phyloP scores from a whole-genome alignment of 2,888 invertebrate species.

The Leucophenga maculata region DNA sequence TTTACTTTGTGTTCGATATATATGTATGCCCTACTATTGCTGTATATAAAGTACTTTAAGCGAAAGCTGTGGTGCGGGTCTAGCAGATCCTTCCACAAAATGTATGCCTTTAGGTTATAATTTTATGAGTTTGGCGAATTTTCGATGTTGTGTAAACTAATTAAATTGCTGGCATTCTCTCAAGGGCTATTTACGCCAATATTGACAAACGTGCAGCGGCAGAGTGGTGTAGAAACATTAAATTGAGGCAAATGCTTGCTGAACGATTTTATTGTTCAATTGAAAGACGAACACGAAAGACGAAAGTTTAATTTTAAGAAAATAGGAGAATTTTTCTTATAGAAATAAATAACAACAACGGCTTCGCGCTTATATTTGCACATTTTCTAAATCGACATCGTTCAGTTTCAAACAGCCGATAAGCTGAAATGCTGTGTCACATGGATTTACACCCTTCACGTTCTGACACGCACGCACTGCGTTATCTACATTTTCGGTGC shows the following conservation, averaged over 20 bases:
- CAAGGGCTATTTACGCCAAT: background rate
- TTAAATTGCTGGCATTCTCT: conserved; percentile 20
- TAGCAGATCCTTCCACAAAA: conserved; percentile 41
- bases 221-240: background rate
- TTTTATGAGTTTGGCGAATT: conserved; percentile 52
- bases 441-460: conserved; percentile 26
- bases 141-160: conserved; percentile 14
- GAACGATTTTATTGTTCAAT: background rate
- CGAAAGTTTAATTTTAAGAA: background rate
- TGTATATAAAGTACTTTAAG: background rate
- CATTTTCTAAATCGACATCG: background rate
- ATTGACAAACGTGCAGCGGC: background rate
- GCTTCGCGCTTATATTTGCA: background rate
- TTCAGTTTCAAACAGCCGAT: conserved; percentile 15
- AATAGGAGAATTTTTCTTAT: background rate
- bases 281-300: background rate
- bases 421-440: conserved; percentile 33
- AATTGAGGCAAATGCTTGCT: background rate
- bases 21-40: too few species aligned
- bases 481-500: background rate
- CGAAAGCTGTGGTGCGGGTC: background rate
- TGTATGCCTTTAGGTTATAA: conserved; percentile 59
- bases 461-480: conserved; percentile 25
- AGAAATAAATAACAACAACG: background rate
- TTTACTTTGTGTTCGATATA: conserved; percentile 9